Base-by-base conservation (phyloP, 2,888 invertebrate species). In the Temnothorax unifasciatus region DNA sequence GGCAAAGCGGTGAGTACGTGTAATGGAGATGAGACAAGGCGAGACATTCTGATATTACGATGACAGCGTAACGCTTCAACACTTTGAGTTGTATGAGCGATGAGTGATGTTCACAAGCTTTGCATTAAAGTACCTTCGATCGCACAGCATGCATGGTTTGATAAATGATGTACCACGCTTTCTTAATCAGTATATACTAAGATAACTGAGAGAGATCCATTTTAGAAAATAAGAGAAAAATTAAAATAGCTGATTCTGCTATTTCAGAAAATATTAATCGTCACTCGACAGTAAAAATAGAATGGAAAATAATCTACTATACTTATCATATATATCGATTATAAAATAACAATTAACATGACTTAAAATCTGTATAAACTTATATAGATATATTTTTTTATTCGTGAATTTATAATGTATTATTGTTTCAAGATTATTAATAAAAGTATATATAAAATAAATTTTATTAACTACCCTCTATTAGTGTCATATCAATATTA, bases 61-160 rank as follows among this genome's bases (percentile, higher is more conserved):
- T 85, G 83, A 87, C 85, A 85, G 84, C 82, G 83, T 81, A 88
- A 87, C 82, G 79, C 68, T 87, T 79, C 47, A 87, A 81, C 82
- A 85, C 83, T 87, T 88, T 79, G 76, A 84, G 79, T 75, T 77
- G 25, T 71, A 57, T 64, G 82, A 86, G 73, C 85, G 88, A 87
- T 85, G 85, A 86, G 86, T 88, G 85, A 87, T 81, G 71, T 85
- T 79, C 83, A 50, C 41, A 75, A 68, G 82, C 59, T 79, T 74
- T 71, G 52, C 29, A 29, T 44, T 63, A 54, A 82, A 83, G 74
- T 74, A 52, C 54, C 68, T 64, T 85, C 82, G 79, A 85, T 88
- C 83, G 79, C 52, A 50, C 52, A 50, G 47, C 41, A 50, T 66
- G 69, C 68, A 77, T 68, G 15, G 64, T 54, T 63, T 85, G 82